phyloP scores from a whole-genome alignment of 2,888 invertebrate species.

The Alviniconcha strummeri region DNA sequence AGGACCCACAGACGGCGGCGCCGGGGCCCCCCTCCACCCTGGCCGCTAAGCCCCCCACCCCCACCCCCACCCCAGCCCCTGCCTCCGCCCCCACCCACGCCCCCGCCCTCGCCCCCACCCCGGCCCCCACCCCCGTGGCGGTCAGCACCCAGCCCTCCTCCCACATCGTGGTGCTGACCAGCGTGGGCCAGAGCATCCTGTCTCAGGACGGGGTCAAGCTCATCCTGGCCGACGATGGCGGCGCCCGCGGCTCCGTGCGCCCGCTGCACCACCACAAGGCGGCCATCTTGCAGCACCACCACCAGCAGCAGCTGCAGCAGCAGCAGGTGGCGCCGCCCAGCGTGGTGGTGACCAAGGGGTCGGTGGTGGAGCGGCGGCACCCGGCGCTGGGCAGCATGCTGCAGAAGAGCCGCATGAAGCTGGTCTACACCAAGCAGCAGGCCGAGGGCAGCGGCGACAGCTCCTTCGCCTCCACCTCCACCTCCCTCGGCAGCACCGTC shows the following conservation, averaged over 20 bases:
- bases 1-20: slow-evolving; percentile 41
- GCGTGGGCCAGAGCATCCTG: slow-evolving; percentile 30
- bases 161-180: slow-evolving; percentile 36
- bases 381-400: slow-evolving; percentile 47
- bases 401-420: slow-evolving; percentile 47
- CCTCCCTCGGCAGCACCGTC: slow-evolving; percentile 24
- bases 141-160: background rate
- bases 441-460: slow-evolving; percentile 35
- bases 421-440: slow-evolving; percentile 48
- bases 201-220: slow-evolving; percentile 35
- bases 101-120: background rate
- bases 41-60: background rate
- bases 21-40: background rate
- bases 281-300: slow-evolving; percentile 32
- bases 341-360: slow-evolving; percentile 25
- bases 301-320: slow-evolving; percentile 29
- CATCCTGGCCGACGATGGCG: slow-evolving; percentile 32
- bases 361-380: slow-evolving; percentile 40
- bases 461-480: slow-evolving; percentile 30
- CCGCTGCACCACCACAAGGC: slow-evolving; percentile 33
- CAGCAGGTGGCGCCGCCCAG: slow-evolving; percentile 23
- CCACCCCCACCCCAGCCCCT: background rate
- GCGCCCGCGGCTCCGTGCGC: slow-evolving; percentile 4
- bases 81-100: background rate
- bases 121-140: background rate